Conservation (phyloP, 1,140 invertebrate genomes). For the Melanaphis sacchari region DNA sequence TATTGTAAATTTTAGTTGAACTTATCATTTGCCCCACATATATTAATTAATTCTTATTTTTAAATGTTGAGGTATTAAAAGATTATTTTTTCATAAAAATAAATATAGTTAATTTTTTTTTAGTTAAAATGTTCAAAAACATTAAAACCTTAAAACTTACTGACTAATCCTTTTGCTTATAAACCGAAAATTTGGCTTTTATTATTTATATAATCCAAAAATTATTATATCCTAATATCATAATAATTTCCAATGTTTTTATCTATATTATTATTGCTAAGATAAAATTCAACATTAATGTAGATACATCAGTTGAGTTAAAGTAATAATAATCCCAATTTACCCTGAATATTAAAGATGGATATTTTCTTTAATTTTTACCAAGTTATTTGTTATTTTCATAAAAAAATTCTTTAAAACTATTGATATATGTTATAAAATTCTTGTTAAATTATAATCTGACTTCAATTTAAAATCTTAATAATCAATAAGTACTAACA, state of each 20-base stretch:
- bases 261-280: too few relatives aligned
- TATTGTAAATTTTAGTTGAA: background rate
- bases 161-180: too few relatives aligned
- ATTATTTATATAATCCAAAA: too few relatives aligned
- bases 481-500: too few relatives aligned
- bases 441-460: too few relatives aligned
- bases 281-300: too few relatives aligned
- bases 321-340: background rate
- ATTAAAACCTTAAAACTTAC: background rate
- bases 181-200: too few relatives aligned
- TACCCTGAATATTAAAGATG: background rate
- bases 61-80: background rate
- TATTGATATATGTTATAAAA: too few relatives aligned
- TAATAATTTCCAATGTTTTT: too few relatives aligned
- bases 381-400: background rate
- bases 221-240: too few relatives aligned
- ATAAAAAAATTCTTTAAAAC: background rate
- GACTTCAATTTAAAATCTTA: too few relatives aligned
- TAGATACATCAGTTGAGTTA: too few relatives aligned
- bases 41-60: background rate
- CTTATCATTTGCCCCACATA: background rate
- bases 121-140: background rate
- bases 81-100: background rate
- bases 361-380: background rate
- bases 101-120: background rate